Evolutionary conservation across 1,140 invertebrate species (phyloP), one percentile per base, ranked within the genome.

Genomic region (Drosophila nasuta): DNA sequence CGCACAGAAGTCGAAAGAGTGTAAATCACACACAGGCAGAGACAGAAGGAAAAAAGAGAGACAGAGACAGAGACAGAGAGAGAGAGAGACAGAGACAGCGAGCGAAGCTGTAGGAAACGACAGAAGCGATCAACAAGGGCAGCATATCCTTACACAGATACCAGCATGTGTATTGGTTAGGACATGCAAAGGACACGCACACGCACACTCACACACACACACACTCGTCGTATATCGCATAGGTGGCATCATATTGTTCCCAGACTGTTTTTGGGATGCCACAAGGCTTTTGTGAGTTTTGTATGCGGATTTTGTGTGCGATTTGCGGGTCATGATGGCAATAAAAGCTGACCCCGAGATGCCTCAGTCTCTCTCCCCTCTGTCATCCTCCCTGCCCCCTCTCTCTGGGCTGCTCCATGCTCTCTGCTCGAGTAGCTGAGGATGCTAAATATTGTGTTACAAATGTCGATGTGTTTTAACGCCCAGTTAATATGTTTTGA

Each of bases 301-400:
- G 65, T 69, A 70, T 70, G 66, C 66, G 72, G 72, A 75, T 75
- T 75, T 75, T 64, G 72, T 75, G 65, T 71, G 66, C 56, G 60
- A 78, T 71, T 78, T 75, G 72, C 72, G 72, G 72, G 72, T 75
- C 72, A 70, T 75, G 66, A 75, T 75, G 72, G 72, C 67, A 74
- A 74, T 74, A 74, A 69, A 73, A 74, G 43, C 59, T 71, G 66
- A 75, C 67, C 72, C 49, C 28, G 13, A 4, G 43, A 6, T 28
- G 3, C 17, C 7, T 4, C 8, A 10, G 13, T 5, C 7, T 25
- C 43, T 11, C 35, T 2, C 1, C 38, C 13, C 7, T 30, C 13
- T 2, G 7, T 8, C 5, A 5, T 8, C 51, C 15, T 11, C 11
- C 0, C 41, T n/a, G 8, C 45, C 48, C 20, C 33, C 49, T 54